Evolutionary conservation across 2,113 vertebrate genomes (phyloP), one percentile per base, ranked within the genome.

Genomic region (Zosterops pallidus): DNA sequence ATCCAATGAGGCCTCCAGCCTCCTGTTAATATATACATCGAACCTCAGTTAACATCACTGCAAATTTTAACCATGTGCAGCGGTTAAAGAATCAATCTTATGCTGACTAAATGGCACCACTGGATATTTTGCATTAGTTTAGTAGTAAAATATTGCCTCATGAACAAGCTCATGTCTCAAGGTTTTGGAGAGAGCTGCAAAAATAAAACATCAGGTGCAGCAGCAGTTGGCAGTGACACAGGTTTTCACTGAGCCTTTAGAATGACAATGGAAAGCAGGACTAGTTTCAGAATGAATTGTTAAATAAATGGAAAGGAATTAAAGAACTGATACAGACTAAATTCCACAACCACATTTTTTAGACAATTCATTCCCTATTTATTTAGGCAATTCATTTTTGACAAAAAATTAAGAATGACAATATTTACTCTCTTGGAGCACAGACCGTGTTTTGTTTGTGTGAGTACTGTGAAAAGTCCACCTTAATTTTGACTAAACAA

Each of bases 51-150:
- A 89, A 79, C 24, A 69, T 80, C 9, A 28, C 1, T 60, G 37
- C 26, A 87, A 83, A 94, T 83, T 83, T 92, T 91, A 93, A 79
- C n/a, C n/a, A 41, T 46, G 33, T 92, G 83, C 20, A 63, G 50
- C 69, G 28, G 41, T 70, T 85, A 69, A 76, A 92, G 26, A 33
- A 71, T 49, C 86, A 86, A 81, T 33, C 35, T 55, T 76, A 47
- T 44, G 33, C n/a, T 0, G 2, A 60, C 64, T 47, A 86, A 91
- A 96, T 31, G 12, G 29, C 31, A 71, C 46, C 28, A 39, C 16
- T 76, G n/a, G 9, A 37, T 68, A 64, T 76, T 94, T 88, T 94
- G 44, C 47, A 70, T 69, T 53, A 77, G 35, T 5, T 52, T 88
- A 41, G n/a, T 33, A 67, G 31, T 11, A 77, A 83, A 76, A 25